These are phyloP conservation scores for Glaucomys volans DNA, from an alignment of 2,113 vertebrate genomes.

Conservation along the genomic window DNA sequence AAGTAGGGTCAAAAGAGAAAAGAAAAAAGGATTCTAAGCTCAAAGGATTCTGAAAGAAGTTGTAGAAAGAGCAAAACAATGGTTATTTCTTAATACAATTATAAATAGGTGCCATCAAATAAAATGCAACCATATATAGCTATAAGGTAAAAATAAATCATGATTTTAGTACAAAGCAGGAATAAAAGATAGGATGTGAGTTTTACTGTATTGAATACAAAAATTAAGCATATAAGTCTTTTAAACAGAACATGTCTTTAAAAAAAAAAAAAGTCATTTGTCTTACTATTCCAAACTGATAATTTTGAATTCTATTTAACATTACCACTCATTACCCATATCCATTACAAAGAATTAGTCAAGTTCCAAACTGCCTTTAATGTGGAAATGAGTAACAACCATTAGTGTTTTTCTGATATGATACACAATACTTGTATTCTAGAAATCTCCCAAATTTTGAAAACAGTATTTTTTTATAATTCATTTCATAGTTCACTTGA, in stretches of 20 bases:
- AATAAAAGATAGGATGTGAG: neutral
- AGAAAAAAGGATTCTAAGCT: neutral
- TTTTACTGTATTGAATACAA: neutral
- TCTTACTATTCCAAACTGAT: slow-evolving; percentile 35
- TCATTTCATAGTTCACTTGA: neutral
- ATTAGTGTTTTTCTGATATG: neutral
- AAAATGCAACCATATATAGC: slow-evolving; percentile 4
- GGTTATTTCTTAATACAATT: slow-evolving; percentile 48
- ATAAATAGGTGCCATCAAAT: slow-evolving; percentile 25
- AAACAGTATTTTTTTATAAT: slow-evolving; percentile 1
- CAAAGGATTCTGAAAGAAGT: slow-evolving; percentile 43
- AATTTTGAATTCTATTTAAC: slow-evolving; percentile 20
- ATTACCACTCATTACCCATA: neutral
- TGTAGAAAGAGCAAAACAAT: slow-evolving; percentile 28
- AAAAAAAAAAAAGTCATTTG: neutral
- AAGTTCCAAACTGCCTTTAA: slow-evolving; percentile 43
- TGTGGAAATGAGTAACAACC: neutral
- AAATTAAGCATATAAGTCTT: neutral
- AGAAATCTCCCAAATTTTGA: neutral
- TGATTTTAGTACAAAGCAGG: slow-evolving; percentile 24
- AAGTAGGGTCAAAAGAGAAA: neutral
- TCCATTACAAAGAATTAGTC: slow-evolving; percentile 26
- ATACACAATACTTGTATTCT: neutral
- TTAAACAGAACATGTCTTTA: slow-evolving; percentile 4
- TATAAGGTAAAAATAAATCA: slow-evolving; percentile 54